Base-by-base conservation (phyloP, 2,888 invertebrate genomes). In the Sminthurides aquaticus region DNA sequence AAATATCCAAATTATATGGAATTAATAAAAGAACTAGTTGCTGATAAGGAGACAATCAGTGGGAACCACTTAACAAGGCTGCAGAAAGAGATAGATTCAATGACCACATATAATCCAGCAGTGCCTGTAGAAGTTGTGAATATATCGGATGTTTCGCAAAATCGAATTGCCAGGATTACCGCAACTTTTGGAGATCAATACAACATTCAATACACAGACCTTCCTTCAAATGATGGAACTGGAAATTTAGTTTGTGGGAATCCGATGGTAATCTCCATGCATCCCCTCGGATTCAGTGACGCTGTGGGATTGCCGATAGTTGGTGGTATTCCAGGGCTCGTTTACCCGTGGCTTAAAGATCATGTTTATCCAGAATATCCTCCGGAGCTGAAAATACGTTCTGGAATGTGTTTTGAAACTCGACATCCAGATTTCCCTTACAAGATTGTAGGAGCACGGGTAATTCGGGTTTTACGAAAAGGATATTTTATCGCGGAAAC, bases 371-470 rank as follows among this genome's bases (percentile, higher is more conserved):
- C 54, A 1, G 29, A 55, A 22, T 62, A 52, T 26, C 55, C 62
- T 22, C 54, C 54, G 1, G 62, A 62, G 29, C 18, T 62, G 18
- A 24, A 34, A 3, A 62, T 62, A 15, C 11, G 27, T 24, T 25
- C 18, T 18, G 62, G 62, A 2, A 62, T 62, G 62, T 55, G 56
- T 24, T 55, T 62, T 24, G 62, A 62, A 43, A 62, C 62, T 25
- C 62, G 62, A 20, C 62, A 62, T 62, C 62, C 62, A 1, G 29
- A n/a, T 18, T 18, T 24, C 22, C 55, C 62, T n/a, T 54, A 55
- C 43, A 55, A 55, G 49, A 56, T 62, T 18, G 62, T 62, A 25
- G 62, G 55, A 1, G 62, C 62, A 5, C 24, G 18, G 28, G 54
- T 62, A 11, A 49, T 55, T 3, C 49, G 29, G n/a, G 56, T 62